Evolutionary conservation across 2,113 vertebrate species (phyloP).

Genomic region (Callocephalon fimbriatum): DNA sequence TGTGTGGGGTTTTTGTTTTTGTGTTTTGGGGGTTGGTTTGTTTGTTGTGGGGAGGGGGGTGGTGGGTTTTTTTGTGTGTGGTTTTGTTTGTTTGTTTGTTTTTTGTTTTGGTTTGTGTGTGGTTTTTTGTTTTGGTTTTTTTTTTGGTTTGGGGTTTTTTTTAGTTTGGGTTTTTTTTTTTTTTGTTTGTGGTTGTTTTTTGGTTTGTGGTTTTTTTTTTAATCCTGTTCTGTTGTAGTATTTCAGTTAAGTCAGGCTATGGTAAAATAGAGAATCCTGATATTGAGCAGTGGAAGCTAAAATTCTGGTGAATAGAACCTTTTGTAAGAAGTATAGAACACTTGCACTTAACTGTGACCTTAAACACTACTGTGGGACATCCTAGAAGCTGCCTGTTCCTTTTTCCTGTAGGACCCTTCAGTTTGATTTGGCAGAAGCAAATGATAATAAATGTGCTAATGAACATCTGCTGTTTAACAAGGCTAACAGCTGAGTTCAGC

Average conservation of each 20-base stretch:
- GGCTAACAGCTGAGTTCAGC: neutral
- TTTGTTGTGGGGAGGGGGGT: too few relatives aligned
- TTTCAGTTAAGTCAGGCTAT: neutral
- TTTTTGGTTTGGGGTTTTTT: neutral
- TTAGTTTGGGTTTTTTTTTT: neutral
- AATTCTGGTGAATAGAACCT: neutral
- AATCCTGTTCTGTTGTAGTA: neutral
- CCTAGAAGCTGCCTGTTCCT: rapidly evolving
- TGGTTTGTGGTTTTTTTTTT: neutral
- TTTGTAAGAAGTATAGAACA: neutral
- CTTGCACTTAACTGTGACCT: neutral
- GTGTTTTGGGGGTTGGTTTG: too few relatives aligned
- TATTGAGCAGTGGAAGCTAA: neutral
- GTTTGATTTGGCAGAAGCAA: neutral
- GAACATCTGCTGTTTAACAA: neutral
- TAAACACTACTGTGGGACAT: neutral
- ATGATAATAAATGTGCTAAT: neutral
- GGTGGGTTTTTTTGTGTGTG: too few relatives aligned
- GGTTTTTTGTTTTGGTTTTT: neutral
- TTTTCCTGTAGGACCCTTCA: neutral
- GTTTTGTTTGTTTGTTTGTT: neutral
- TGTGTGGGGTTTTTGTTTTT: too few relatives aligned
- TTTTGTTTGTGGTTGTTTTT: too few relatives aligned
- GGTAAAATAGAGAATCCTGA: neutral
- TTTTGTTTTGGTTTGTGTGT: too few relatives aligned